These are phyloP conservation scores for Proisotoma minuta DNA, from an alignment of 2,888 invertebrate species.

Conservation along the genomic window DNA sequence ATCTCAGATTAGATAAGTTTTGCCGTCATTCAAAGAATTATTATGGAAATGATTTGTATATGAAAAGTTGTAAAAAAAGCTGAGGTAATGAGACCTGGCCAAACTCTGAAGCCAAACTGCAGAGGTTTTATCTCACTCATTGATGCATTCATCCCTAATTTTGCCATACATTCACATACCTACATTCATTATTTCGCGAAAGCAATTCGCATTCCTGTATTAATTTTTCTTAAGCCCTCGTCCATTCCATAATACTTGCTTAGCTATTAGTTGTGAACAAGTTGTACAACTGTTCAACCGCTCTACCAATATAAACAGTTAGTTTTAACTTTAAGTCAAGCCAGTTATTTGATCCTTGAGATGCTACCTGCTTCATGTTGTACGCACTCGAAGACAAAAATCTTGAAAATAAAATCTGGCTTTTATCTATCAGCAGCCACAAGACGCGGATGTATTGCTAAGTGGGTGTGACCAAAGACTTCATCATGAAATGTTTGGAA, in stretches of 20 bases:
- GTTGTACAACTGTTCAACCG: no score
- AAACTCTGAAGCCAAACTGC: neutral
- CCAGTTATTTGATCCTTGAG: neutral
- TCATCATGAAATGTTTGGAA: no score
- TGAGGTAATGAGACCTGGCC: neutral
- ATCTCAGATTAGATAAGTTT: no score
- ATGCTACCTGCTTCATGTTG: neutral
- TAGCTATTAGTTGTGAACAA: no score
- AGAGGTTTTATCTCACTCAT: neutral
- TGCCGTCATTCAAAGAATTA: no score
- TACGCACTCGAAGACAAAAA: no score
- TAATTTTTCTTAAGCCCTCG: neutral
- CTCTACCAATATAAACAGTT: slow-evolving; percentile 2
- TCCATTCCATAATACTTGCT: no score
- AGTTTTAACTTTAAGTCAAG: neutral
- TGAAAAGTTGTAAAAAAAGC: neutral
- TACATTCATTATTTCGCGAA: neutral
- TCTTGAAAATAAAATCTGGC: no score
- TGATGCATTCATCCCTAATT: neutral
- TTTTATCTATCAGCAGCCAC: no score
- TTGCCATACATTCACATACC: neutral
- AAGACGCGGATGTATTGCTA: no score
- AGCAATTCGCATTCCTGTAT: slow-evolving; percentile 2
- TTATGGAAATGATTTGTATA: no score
- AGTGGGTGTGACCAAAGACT: no score